Conservation (phyloP, 2,113 vertebrate species). For the Bufo bufo region DNA sequence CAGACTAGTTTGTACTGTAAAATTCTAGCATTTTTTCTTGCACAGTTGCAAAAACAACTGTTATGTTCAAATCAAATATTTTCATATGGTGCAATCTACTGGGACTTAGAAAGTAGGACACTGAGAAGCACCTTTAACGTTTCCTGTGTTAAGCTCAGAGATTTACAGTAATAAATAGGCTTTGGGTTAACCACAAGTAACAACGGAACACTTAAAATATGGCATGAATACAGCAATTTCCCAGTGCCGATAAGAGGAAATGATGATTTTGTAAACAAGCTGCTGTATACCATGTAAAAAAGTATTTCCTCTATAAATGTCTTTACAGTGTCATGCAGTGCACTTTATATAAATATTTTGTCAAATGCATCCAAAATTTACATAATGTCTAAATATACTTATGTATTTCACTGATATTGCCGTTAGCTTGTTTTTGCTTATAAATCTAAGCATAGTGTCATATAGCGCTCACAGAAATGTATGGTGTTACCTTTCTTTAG, state of each 20-base stretch:
- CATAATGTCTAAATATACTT: no score
- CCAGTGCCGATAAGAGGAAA: not conserved
- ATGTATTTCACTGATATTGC: no score
- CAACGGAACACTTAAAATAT: conserved; percentile 8
- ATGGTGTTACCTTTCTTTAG: no score
- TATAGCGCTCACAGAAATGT: no score
- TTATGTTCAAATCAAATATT: conserved; percentile 51
- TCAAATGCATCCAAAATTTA: no score
- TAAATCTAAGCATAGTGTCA: no score
- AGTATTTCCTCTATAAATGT: not conserved
- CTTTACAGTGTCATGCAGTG: not conserved
- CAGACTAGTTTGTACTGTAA: conserved; percentile 21
- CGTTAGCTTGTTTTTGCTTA: no score
- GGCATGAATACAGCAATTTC: not conserved
- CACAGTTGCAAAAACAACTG: conserved; percentile 40
- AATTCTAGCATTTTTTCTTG: conserved; percentile 20
- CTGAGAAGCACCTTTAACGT: conserved; percentile 27
- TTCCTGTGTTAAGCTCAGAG: conserved; percentile 1
- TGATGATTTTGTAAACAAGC: not conserved
- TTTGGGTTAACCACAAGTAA: conserved; percentile 13
- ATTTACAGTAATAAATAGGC: conserved; percentile 36
- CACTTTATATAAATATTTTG: not conserved
- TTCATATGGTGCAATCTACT: conserved; percentile 51
- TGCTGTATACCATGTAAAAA: not conserved
- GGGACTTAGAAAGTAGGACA: conserved; percentile 50